These are phyloP conservation scores for Salvelinus alpinus DNA, from an alignment of 2,113 vertebrate genomes.

Conservation along the genomic window DNA sequence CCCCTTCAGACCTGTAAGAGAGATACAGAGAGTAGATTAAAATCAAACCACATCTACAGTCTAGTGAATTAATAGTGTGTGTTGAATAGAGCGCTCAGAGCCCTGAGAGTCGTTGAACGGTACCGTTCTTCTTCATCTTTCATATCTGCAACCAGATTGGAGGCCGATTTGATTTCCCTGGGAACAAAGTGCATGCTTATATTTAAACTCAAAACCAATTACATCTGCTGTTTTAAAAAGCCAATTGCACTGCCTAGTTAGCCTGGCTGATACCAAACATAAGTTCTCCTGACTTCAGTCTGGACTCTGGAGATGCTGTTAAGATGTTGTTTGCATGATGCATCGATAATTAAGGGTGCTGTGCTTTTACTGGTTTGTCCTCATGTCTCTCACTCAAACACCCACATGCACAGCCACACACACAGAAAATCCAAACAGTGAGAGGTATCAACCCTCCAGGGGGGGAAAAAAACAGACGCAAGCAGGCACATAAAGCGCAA, in stretches of 20 bases:
- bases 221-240: background rate
- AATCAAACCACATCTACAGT: background rate
- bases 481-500: too few species aligned
- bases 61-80: background rate
- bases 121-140: slow-evolving; percentile 80
- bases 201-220: slow-evolving; percentile 5
- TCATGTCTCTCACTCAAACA: background rate
- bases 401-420: background rate
- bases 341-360: too few species aligned
- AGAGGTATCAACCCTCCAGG: too few species aligned
- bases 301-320: too few species aligned
- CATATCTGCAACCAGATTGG: slow-evolving; percentile 71
- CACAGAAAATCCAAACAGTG: background rate
- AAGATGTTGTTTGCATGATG: too few species aligned
- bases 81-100: background rate
- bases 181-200: slow-evolving; percentile 27
- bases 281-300: too few species aligned
- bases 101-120: background rate
- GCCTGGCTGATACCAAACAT: too few species aligned
- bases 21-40: slow-evolving; percentile 7
- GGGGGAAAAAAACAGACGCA: too few species aligned
- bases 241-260: too few species aligned
- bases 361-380: too few species aligned
- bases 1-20: slow-evolving; percentile 81
- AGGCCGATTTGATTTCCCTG: slow-evolving; percentile 72